Conservation (phyloP, 53 echinoderm and acorn worm species). For the Paelopatides confundens region DNA sequence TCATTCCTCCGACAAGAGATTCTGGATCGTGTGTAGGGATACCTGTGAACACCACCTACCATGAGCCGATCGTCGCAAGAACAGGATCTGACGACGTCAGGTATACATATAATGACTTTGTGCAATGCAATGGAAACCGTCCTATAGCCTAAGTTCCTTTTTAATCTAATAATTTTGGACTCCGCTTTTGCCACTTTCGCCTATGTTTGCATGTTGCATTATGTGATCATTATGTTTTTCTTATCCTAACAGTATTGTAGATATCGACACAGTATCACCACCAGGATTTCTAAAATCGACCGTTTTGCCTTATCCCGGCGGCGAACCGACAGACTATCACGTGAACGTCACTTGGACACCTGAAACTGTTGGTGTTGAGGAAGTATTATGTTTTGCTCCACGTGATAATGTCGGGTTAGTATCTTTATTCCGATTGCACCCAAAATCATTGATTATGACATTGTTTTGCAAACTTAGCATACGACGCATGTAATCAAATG, state of each 20-base stretch:
- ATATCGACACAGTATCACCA: constrained; percentile 20
- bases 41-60: constrained; percentile 25
- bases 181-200: no score
- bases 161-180: no score
- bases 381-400: constrained; percentile 9
- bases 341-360: constrained; percentile 37
- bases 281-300: neutral
- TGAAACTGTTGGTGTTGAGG: constrained; percentile 2
- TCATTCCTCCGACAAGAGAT: constrained; percentile 23
- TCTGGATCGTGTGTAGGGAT: constrained; percentile 24
- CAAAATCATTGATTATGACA: no score
- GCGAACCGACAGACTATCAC: constrained; percentile 13
- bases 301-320: constrained; percentile 4
- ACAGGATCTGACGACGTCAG: constrained; percentile 23
- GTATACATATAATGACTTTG: no score
- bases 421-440: no score
- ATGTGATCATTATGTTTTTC: neutral
- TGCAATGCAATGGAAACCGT: no score
- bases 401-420: constrained; percentile 18
- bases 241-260: neutral
- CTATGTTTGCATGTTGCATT: no score
- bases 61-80: constrained; percentile 33
- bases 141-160: no score
- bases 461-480: no score
- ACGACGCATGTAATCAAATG: no score